phyloP scores from a whole-genome alignment of 2,888 invertebrate genomes.

The Plebejus argus region DNA sequence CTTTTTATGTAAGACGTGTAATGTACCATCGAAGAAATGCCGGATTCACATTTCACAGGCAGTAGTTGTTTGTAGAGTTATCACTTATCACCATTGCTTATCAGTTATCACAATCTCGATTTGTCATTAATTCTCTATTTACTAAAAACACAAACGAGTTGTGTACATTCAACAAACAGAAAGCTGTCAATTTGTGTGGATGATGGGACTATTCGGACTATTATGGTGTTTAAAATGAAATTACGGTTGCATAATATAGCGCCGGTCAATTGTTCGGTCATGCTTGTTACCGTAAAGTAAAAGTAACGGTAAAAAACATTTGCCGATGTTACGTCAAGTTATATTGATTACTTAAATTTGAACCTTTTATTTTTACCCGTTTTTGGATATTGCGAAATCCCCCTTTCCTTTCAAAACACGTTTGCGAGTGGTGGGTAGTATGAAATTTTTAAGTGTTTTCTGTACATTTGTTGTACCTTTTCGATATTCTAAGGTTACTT shows the following conservation, averaged over 20 bases:
- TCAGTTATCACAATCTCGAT: neutral
- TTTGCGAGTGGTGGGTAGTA: neutral
- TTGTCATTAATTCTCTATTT: neutral
- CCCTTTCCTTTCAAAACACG: neutral
- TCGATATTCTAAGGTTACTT: too few relatives aligned
- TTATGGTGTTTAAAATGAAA: conserved; percentile 24
- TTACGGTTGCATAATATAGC: neutral
- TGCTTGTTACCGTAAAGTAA: conserved; percentile 23
- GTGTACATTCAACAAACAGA: neutral
- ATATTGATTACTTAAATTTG: neutral
- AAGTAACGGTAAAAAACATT: conserved; percentile 13
- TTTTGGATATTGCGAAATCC: neutral
- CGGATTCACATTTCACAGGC: too few relatives aligned
- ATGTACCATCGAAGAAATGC: too few relatives aligned
- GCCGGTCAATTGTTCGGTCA: conserved; percentile 11
- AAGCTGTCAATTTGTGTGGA: neutral
- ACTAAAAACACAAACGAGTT: neutral
- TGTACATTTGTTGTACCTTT: neutral
- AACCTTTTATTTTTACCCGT: neutral
- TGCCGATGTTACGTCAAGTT: conserved; percentile 4
- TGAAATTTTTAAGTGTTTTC: neutral
- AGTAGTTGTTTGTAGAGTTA: neutral
- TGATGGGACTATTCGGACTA: conserved; percentile 15
- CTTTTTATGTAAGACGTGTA: too few relatives aligned
- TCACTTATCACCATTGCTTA: neutral